Conservation (phyloP, 2,888 invertebrate species). For the Lamellibrachia columna region DNA sequence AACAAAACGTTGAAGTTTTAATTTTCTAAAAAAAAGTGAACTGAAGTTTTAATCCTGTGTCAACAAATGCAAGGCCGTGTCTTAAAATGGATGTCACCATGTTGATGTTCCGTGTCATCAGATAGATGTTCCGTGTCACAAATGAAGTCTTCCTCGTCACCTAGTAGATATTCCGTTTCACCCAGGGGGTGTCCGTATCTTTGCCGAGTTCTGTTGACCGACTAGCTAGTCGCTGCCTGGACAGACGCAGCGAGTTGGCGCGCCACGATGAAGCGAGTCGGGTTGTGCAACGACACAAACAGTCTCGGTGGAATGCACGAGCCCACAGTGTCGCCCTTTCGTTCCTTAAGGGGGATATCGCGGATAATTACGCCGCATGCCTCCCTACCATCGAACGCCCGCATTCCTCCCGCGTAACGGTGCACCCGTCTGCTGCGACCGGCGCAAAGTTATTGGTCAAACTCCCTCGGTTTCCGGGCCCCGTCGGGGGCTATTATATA, state of each 20-base stretch:
- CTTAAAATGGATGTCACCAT: background rate
- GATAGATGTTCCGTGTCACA: background rate
- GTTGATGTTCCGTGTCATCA: background rate
- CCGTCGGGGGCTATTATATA: background rate
- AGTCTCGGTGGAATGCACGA: background rate
- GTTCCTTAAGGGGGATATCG: background rate
- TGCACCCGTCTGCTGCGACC: background rate
- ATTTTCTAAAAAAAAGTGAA: too few species aligned
- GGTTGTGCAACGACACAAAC: background rate
- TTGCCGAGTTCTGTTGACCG: background rate
- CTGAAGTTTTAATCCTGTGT: too few species aligned
- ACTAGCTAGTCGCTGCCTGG: background rate
- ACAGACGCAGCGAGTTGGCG: background rate
- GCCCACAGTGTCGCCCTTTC: background rate
- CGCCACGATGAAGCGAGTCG: background rate
- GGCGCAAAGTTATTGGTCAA: slow-evolving; percentile 6
- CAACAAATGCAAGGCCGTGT: too few species aligned
- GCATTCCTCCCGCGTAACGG: slow-evolving; percentile 2
- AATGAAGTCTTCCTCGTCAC: background rate
- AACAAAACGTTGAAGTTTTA: too few species aligned
- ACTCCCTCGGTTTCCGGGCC: background rate
- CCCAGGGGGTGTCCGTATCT: background rate
- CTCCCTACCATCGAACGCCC: background rate
- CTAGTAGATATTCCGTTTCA: background rate
- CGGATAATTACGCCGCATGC: background rate